Base-by-base conservation (phyloP, 1,140 invertebrate species). In the Pseudobourletiella spinata region DNA sequence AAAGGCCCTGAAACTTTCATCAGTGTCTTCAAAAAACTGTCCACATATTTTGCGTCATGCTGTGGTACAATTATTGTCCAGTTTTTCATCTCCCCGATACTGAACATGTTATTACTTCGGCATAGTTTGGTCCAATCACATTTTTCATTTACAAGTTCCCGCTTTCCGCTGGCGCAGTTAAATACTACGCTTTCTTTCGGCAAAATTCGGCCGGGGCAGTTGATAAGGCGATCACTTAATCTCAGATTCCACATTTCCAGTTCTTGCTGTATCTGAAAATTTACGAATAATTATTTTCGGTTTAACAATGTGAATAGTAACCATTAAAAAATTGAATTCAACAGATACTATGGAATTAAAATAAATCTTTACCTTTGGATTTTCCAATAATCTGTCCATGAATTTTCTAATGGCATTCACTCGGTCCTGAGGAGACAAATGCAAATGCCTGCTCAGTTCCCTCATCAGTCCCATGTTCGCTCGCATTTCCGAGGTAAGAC, bases 171-270 rank as follows among this genome's bases (percentile, higher is more conserved):
- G 8, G 14, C 6, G 8, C 42, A 8, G 2, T n/a, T 8, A 73
- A 93, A 89, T 29, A 75, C 72, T 4, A 95, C 80, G 1, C 74
- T 72, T 72, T 94, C 89, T 0, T 79, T 75, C 1, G 76, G 75
- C 2, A 95, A 66, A 28, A 80, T 73, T 20, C 92, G 74, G 0
- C 84, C 91, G 0, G 76, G 71, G 4, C 87, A 73, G 60, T 78
- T 72, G 0, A 87, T 69, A 0, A 83, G 80, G 6, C 82, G 79
- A 1, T 76, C 70, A 0, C 79, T 81, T 3, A 98, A 71, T 16
- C 73, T 72, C 0, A 98, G 74, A 2, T 91, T 92, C 35, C 35
- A 39, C 11, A 11, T 39, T 11, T 39, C 35, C 35, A 39, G n/a
- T 39, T 39, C 35, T 39, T 11, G 11, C n/a, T 39, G 11, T 11